A percentile compares a stretch with the other conserved stretches of the same genome.
phyloP scores from a whole-genome alignment of 2,113 vertebrate species.

The Apeltes quadracus region DNA sequence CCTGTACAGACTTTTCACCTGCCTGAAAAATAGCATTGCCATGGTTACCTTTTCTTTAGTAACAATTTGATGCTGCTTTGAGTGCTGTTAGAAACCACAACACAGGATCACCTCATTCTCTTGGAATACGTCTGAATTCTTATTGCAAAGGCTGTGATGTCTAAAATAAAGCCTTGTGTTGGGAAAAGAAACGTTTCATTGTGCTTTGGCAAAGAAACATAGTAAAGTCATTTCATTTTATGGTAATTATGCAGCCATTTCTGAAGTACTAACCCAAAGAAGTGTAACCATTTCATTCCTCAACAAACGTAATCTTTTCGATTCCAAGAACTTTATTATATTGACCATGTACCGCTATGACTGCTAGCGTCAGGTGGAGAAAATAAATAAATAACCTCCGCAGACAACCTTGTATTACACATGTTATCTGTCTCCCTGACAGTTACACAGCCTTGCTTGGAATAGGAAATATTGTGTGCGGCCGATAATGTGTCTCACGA shows the following conservation, averaged over 20 bases:
- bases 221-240: background rate
- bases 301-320: background rate
- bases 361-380: background rate
- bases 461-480: slow-evolving; percentile 51
- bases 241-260: background rate
- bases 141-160: slow-evolving; percentile 33
- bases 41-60: slow-evolving; percentile 64
- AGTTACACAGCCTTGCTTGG: slow-evolving; percentile 19
- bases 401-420: slow-evolving; percentile 17
- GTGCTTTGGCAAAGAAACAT: background rate
- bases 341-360: background rate
- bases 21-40: slow-evolving; percentile 60
- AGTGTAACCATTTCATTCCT: slow-evolving; percentile 7
- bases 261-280: background rate
- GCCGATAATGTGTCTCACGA: slow-evolving; percentile 51
- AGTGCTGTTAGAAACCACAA: slow-evolving; percentile 51
- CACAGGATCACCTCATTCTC: slow-evolving; percentile 39
- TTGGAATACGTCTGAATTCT: slow-evolving; percentile 21
- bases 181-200: slow-evolving; percentile 13
- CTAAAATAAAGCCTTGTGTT: slow-evolving; percentile 57
- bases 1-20: slow-evolving; percentile 65
- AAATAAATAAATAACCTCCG: background rate
- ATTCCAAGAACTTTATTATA: background rate
- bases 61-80: slow-evolving; percentile 51
- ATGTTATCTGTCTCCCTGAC: slow-evolving; percentile 16